phyloP scores from a whole-genome alignment of 2,113 vertebrate genomes.

The Triplophysa tibetana region DNA sequence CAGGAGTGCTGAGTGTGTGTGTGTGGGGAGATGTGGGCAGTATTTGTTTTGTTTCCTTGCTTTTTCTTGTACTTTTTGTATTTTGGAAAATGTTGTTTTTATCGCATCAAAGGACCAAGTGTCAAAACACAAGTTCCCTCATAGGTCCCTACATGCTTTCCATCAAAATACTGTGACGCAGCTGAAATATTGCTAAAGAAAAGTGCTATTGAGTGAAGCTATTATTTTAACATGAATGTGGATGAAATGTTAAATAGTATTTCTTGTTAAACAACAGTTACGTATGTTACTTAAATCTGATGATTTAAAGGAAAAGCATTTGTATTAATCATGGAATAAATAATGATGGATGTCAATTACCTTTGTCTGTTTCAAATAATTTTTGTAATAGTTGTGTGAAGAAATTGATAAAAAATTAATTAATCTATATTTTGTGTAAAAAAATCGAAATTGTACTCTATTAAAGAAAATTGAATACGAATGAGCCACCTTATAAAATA shows the following conservation, averaged over 20 bases:
- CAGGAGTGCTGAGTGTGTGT: conserved; percentile 41
- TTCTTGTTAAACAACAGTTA: too few species aligned
- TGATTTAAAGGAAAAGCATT: too few species aligned
- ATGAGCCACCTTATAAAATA: too few species aligned
- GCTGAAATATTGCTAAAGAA: background rate
- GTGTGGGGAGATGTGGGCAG: conserved; percentile 27
- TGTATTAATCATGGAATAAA: background rate
- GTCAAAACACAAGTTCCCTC: conserved; percentile 11
- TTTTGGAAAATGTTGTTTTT: conserved; percentile 1
- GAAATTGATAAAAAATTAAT: too few species aligned
- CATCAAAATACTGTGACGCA: background rate
- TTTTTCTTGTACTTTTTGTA: conserved; percentile 13
- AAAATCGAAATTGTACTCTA: too few species aligned
- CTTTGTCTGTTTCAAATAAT: too few species aligned
- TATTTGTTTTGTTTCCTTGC: conserved; percentile 32
- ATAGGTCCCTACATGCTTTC: background rate
- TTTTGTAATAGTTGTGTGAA: too few species aligned
- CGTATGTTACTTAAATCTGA: too few species aligned
- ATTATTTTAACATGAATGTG: background rate
- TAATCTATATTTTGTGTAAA: too few species aligned
- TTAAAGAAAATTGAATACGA: too few species aligned
- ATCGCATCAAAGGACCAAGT: conserved; percentile 30
- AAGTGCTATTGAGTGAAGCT: background rate
- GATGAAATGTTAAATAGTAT: background rate
- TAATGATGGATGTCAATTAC: too few species aligned